These are phyloP conservation scores for Leucoptera coffeella DNA, from an alignment of 2,888 invertebrate genomes.

Conservation along the genomic window DNA sequence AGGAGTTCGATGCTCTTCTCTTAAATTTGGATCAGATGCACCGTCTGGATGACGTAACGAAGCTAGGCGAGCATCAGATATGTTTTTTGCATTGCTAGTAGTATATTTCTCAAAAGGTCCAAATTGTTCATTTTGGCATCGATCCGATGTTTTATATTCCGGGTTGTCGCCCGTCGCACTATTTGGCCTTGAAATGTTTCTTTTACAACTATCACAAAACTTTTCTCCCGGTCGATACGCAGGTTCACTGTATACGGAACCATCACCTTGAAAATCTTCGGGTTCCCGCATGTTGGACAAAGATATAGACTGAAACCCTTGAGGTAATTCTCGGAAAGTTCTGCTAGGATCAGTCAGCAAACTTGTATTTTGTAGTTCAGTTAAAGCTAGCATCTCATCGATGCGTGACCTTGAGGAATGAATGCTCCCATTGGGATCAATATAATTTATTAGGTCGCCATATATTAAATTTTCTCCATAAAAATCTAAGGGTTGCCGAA, in stretches of 20 bases:
- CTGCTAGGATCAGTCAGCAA: slow-evolving; percentile 55
- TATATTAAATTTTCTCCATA: slow-evolving; percentile 45
- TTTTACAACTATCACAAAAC: slow-evolving; percentile 70
- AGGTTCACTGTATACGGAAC: slow-evolving; percentile 83
- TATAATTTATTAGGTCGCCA: slow-evolving; percentile 24
- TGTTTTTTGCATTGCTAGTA: slow-evolving; percentile 48
- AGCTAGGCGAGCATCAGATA: slow-evolving; percentile 55
- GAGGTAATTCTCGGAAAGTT: slow-evolving; percentile 46
- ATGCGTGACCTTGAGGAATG: slow-evolving; percentile 55
- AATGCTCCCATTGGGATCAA: slow-evolving; percentile 46
- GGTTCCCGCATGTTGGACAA: slow-evolving; percentile 65
- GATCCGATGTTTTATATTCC: slow-evolving; percentile 51
- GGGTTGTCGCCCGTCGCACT: slow-evolving; percentile 62
- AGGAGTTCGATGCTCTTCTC: slow-evolving; percentile 60
- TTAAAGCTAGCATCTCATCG: slow-evolving; percentile 74
- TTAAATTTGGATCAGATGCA: slow-evolving; percentile 86
- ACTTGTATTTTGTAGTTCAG: slow-evolving; percentile 75
- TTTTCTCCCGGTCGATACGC: slow-evolving; percentile 68
- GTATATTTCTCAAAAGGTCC: slow-evolving; percentile 63
- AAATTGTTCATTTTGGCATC: slow-evolving; percentile 38
- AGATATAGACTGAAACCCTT: slow-evolving; percentile 61
- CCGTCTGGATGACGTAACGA: slow-evolving; percentile 84
- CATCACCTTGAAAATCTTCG: slow-evolving; percentile 62
- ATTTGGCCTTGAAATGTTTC: slow-evolving; percentile 62
- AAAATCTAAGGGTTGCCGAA: slow-evolving; percentile 49